These are phyloP conservation scores for Prionailurus bengalensis DNA, from an alignment of 2,113 vertebrate species.

Conservation along the genomic window DNA sequence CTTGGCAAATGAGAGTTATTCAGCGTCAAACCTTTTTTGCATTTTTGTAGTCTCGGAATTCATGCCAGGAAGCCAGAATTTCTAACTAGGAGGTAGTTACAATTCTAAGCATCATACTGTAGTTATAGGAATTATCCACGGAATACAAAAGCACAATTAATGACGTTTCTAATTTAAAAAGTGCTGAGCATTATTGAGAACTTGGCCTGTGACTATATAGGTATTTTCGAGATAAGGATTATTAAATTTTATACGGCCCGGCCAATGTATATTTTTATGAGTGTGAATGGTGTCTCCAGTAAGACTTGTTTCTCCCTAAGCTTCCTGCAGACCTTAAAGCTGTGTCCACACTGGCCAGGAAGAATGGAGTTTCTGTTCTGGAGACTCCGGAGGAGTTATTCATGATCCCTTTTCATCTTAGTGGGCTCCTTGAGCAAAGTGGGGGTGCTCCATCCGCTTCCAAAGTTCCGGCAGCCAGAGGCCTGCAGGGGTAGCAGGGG, in stretches of 20 bases:
- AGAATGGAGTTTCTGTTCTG: not conserved
- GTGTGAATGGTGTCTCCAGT: not conserved
- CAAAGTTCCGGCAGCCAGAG: not conserved
- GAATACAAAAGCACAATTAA: not conserved
- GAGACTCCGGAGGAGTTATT: not conserved
- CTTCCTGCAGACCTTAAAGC: not conserved
- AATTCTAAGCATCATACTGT: not conserved
- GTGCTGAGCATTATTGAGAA: not conserved
- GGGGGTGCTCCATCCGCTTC: fast-evolving
- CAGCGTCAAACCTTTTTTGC: slow-evolving; percentile 21
- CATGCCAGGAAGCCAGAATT: slow-evolving; percentile 36
- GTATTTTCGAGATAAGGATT: not conserved
- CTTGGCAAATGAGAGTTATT: slow-evolving; percentile 22
- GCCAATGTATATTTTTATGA: not conserved
- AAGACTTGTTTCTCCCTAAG: not conserved
- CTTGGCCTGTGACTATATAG: slow-evolving; percentile 13
- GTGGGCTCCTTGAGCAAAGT: not conserved
- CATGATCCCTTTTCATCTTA: not conserved
- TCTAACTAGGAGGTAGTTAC: not conserved
- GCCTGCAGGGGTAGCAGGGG: not conserved
- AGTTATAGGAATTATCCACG: not conserved
- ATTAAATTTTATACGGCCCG: not conserved
- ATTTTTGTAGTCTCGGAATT: not conserved
- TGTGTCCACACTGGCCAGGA: not conserved
- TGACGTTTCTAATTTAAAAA: not conserved